Conservation (phyloP, 2,888 invertebrate species). For the Sinelater perroti region DNA sequence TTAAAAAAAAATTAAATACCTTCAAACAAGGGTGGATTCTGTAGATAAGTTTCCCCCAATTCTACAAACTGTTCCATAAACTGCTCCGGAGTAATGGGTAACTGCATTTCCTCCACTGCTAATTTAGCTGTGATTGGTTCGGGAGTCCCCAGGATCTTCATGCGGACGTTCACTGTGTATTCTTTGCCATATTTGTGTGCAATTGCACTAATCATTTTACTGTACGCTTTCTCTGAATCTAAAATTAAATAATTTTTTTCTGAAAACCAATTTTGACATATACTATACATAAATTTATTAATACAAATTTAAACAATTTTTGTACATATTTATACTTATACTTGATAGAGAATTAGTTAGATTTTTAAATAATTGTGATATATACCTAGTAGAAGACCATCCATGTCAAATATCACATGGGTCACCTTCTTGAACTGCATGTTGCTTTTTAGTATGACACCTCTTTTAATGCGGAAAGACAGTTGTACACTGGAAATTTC, state of each 20-base stretch:
- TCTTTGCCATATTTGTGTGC: conserved; percentile 75
- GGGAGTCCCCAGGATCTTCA: conserved; percentile 64
- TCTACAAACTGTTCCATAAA: conserved; percentile 64
- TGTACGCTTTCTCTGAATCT: conserved; percentile 87
- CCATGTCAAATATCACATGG: conserved; percentile 81
- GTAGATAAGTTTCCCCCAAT: conserved; percentile 62
- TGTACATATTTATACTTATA: no score
- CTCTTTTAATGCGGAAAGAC: no score
- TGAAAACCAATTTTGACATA: no score
- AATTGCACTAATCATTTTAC: conserved; percentile 75
- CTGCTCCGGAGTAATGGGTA: conserved; percentile 70
- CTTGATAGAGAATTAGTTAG: no score
- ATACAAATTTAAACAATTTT: no score
- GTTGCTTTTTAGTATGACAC: no score
- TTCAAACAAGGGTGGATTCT: conserved; percentile 66
- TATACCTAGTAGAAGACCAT: conserved; percentile 70
- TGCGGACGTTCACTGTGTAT: conserved; percentile 77
- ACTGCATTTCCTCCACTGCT: conserved; percentile 64
- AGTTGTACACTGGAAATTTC: no score
- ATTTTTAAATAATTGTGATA: no score
- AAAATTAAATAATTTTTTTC: no score
- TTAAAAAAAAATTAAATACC: no score
- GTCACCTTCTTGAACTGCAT: conserved; percentile 68
- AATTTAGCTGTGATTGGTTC: conserved; percentile 64
- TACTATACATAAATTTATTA: no score